Base-by-base conservation (phyloP, 1,140 invertebrate species). In the Bombus turneri region DNA sequence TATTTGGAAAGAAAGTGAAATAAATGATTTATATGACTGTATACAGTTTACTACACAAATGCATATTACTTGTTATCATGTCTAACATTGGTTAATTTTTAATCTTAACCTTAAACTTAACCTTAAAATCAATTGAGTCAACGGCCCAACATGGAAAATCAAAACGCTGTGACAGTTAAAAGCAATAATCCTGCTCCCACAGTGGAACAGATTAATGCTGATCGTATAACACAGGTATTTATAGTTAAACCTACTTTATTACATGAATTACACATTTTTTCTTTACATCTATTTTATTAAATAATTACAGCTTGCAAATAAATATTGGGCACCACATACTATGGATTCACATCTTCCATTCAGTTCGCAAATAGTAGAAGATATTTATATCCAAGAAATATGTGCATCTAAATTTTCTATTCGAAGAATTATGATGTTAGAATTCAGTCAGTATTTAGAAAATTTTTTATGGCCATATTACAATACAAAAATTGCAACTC, bases 401-500 rank as follows among this genome's bases (percentile, higher is more conserved):
- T 96, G 96, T 88, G 96, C 96, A 59, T 97, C 96, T 81, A 97
- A 97, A 95, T 98, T 98, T 95, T 97, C 98, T 10, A 97, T 98
- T 10, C 96, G 98, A 66, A 96, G 98, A 31, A 98, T 99, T 77
- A 99, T 99, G 97, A 97, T 99, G 96, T 95, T 99, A 57, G 99
- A 99, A 95, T 99, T 99, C 92, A 99, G 98, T 92, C 99, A 99
- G 91, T 99, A 99, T 95, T 94, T 99, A 85, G 99, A 99, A 94
- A 98, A 98, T 93, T 99, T 98, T 95, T 94, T 99, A 28, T 99
- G 99, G 99, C 98, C 98, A n/a, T 98, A 99, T 95, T 99, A 98
- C 94, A 95, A 96, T 69, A 95, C 96, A 2, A 95, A 94, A 28
- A 95, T 95, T 74, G 97, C 98, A 1, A 96, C 97, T 0, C 96